Conservation (phyloP, 2,113 vertebrate genomes). For the Misgurnus mizolepis region DNA sequence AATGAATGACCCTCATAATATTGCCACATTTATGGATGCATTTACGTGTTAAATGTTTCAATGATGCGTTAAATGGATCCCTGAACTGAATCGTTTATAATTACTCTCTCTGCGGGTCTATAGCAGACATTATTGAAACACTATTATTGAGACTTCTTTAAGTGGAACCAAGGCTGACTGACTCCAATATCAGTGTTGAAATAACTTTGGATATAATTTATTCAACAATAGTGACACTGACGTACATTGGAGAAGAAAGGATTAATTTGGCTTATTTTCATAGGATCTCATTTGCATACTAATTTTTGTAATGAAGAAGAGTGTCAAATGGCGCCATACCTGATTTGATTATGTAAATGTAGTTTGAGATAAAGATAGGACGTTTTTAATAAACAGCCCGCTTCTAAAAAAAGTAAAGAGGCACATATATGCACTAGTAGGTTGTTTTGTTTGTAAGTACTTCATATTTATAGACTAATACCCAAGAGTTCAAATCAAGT, state of each 20-base stretch:
- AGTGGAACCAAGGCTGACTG: background rate
- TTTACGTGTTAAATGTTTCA: background rate
- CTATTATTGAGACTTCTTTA: background rate
- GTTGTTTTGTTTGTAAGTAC: background rate
- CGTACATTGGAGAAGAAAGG: constrained; percentile 13
- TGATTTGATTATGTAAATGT: constrained; percentile 39
- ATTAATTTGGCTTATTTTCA: constrained; percentile 21
- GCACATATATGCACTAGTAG: background rate
- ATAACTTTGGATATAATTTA: constrained; percentile 12
- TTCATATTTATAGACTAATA: background rate
- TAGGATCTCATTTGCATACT: constrained; percentile 25
- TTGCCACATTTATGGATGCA: background rate
- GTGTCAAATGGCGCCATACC: constrained; percentile 9
- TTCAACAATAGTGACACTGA: background rate
- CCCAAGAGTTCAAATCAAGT: background rate
- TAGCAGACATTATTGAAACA: background rate
- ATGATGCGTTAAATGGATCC: constrained; percentile 8
- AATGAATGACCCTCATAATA: background rate
- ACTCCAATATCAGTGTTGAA: constrained; percentile 13
- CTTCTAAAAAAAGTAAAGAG: background rate
- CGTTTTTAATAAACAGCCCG: background rate
- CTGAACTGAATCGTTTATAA: background rate
- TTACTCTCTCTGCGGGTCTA: background rate
- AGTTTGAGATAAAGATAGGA: constrained; percentile 2
- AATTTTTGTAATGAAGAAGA: constrained; percentile 6